These are phyloP conservation scores for Tolmerus cingulatus DNA, from an alignment of 2,888 invertebrate species.

Conservation along the genomic window DNA sequence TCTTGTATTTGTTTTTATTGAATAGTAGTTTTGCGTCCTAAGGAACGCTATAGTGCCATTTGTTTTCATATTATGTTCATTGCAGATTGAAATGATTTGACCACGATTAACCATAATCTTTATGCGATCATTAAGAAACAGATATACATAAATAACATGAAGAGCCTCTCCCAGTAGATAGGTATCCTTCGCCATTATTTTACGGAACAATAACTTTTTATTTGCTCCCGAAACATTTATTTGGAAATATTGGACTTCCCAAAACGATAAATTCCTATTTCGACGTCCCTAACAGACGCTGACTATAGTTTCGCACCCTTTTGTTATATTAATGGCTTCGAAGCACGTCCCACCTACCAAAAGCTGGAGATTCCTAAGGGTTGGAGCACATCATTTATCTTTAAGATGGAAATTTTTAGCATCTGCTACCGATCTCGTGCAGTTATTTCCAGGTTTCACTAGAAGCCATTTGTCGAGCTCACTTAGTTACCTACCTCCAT, in stretches of 20 bases:
- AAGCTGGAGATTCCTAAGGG: not conserved
- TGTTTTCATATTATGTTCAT: not conserved
- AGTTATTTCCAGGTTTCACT: not conserved
- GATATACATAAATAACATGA: not conserved
- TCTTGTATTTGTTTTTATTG: no score
- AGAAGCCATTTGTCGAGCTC: not conserved
- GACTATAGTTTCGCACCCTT: not conserved
- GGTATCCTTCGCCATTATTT: not conserved
- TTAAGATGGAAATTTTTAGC: not conserved
- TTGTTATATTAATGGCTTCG: not conserved
- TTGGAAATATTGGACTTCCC: not conserved
- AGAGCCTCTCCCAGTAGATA: not conserved
- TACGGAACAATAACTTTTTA: slow-evolving; percentile 11
- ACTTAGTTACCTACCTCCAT: not conserved
- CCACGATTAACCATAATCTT: not conserved
- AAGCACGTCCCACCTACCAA: not conserved
- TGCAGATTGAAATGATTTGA: not conserved
- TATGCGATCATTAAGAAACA: not conserved
- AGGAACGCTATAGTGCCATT: not conserved
- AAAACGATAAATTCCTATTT: not conserved
- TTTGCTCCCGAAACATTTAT: slow-evolving; percentile 1
- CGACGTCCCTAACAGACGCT: not conserved
- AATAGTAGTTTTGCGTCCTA: not conserved
- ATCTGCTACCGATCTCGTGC: not conserved
- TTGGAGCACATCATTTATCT: not conserved